Base-by-base conservation (phyloP, 2,888 invertebrate species). In the Mimachlamys varia region DNA sequence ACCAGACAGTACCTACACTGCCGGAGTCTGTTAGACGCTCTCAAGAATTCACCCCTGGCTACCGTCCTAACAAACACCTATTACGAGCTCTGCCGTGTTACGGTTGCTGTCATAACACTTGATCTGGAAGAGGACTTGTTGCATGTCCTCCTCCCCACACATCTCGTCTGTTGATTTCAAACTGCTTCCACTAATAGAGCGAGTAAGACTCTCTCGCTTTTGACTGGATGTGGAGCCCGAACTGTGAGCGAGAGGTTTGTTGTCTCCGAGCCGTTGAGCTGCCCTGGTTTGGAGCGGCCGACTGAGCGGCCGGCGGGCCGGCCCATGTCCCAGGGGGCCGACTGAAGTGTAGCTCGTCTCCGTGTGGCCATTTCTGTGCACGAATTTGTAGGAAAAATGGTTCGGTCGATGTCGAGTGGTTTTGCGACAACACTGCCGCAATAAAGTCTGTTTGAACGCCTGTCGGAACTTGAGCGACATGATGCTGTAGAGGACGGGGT, bases 401-500 rank as follows among this genome's bases (percentile, higher is more conserved):
- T 92, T 92, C 90, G 92, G 90, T 88, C 90, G 91, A 87, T 88
- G 91, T 38, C 89, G 89, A 27, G 91, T 92, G 22, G 87, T 58
- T 38, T 90, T 93, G 22, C 92, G 92, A 90, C 92, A 90, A 90
- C 94, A 94, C 7, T 93, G 90, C 50, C 91, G 93, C 38, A 94
- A 92, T 33, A 97, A 93, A 7, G 97, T 97, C 91, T 96, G 99
- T 98, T 98, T 98, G 97, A 99, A 99, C 88, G 99, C 99, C 94
- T 98, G 98, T 88, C 99, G 97, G 96, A 99, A 99, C 96, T 99
- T 99, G 96, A 98, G 98, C 17, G 99, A 99, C 99, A 99, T 98
- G 90, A 99, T 98, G 97, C 99, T 98, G 97, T 99, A 99, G 76
- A 99, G 97, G 92, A 99, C 97, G 0, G 99, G 99, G 97, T 99